phyloP scores from a whole-genome alignment of 2,888 invertebrate genomes.

The Tipula vernalis region DNA sequence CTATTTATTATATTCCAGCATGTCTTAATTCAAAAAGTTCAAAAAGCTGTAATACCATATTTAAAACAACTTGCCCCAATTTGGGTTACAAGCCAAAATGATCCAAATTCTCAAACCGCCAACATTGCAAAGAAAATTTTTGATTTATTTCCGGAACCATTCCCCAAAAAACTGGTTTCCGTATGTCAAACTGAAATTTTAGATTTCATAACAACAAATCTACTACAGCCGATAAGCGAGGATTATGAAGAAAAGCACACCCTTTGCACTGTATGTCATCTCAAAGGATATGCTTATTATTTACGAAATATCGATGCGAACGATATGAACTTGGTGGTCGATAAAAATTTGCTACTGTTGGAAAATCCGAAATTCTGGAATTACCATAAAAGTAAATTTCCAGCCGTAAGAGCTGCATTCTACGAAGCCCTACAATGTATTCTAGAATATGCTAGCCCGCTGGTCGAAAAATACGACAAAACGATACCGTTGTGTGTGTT shows the following conservation, averaged over 20 bases:
- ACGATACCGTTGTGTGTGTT: constrained; percentile 47
- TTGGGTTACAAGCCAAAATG: constrained; percentile 78
- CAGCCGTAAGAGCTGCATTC: constrained; percentile 48
- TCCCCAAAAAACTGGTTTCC: constrained; percentile 66
- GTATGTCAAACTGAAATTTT: constrained; percentile 76
- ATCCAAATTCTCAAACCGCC: constrained; percentile 75
- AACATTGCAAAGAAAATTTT: constrained; percentile 43
- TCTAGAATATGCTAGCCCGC: constrained; percentile 42
- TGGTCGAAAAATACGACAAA: constrained; percentile 42
- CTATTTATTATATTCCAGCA: constrained; percentile 23
- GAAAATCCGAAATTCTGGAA: constrained; percentile 59
- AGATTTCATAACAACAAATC: constrained; percentile 53
- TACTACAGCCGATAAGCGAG: constrained; percentile 43
- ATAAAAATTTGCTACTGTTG: constrained; percentile 42
- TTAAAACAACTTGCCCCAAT: constrained; percentile 65
- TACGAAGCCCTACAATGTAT: constrained; percentile 50
- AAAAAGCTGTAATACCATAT: constrained; percentile 65
- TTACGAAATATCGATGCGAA: constrained; percentile 41
- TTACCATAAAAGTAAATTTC: constrained; percentile 42
- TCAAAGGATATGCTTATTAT: constrained; percentile 52
- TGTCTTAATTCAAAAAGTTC: constrained; percentile 50
- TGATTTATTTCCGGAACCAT: constrained; percentile 57
- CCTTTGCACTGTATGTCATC: constrained; percentile 48
- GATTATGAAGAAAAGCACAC: constrained; percentile 58
- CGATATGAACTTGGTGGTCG: constrained; percentile 40